phyloP scores from a whole-genome alignment of 2,797 vertebrate genomes.

The Lacerta viridis region DNA sequence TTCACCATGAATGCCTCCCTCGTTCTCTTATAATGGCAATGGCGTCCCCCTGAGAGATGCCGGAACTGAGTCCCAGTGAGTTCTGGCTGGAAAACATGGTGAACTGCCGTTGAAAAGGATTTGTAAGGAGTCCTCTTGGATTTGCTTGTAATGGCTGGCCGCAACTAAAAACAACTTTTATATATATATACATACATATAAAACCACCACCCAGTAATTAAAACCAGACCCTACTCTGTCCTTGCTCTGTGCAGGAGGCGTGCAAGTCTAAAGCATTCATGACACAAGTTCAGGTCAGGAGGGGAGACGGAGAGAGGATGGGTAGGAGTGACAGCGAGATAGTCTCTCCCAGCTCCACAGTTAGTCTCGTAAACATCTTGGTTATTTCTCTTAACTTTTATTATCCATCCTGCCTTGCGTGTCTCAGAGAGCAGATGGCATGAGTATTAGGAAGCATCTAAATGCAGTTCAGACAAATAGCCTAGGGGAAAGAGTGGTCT shows the following conservation, averaged over 20 bases:
- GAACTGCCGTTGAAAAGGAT: conserved; percentile 11
- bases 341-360: not conserved
- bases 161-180: conserved; percentile 1
- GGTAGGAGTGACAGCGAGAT: not conserved
- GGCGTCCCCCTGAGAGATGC: too few relatives aligned
- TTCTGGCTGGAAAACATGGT: not conserved
- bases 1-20: too few relatives aligned
- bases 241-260: not conserved
- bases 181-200: not conserved
- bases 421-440: conserved; percentile 15
- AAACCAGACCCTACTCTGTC: conserved; percentile 26
- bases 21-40: too few relatives aligned
- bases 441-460: conserved; percentile 16
- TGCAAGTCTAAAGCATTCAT: conserved; percentile 8
- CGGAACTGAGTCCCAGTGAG: too few relatives aligned
- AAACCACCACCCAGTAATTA: conserved; percentile 6
- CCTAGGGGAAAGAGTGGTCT: not conserved
- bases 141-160: conserved; percentile 35
- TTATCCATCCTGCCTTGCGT: not conserved
- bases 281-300: conserved; percentile 34
- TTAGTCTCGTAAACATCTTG: conserved; percentile 11
- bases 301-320: conserved; percentile 5
- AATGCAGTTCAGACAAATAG: not conserved
- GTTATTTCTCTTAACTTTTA: conserved; percentile 21
- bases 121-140: conserved; percentile 11